Evolutionary conservation across 1,140 invertebrate genomes (phyloP).

Genomic region (Triops cancriformis): DNA sequence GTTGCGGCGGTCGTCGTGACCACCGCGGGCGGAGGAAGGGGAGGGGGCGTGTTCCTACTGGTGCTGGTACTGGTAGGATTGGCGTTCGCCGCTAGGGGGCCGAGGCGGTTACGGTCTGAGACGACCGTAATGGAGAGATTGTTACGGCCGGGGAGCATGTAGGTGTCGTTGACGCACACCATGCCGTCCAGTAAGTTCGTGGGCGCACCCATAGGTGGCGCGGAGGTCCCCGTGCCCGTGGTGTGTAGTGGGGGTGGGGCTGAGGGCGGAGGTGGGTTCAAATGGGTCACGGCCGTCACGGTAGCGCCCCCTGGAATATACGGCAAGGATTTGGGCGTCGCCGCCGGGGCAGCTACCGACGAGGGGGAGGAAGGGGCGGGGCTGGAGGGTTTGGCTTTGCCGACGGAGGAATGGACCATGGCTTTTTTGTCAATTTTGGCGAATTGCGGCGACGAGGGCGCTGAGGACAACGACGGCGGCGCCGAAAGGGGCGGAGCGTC

Average conservation of each 20-base stretch:
- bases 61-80: background rate
- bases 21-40: too few relatives aligned
- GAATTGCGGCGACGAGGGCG: conserved; percentile 19
- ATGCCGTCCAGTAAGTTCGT: conserved; percentile 24
- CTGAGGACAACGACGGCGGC: conserved; percentile 16
- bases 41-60: background rate
- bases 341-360: background rate
- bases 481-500: conserved; percentile 31
- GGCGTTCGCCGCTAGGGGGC: background rate
- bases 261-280: background rate
- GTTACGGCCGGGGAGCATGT: conserved; percentile 26
- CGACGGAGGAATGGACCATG: background rate
- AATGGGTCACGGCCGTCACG: conserved; percentile 16
- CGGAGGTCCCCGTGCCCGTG: background rate
- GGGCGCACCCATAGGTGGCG: conserved; percentile 10
- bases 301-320: conserved; percentile 22
- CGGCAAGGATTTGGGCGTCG: conserved; percentile 25
- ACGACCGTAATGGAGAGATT: conserved; percentile 27
- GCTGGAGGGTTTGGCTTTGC: background rate
- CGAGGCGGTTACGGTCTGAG: conserved; percentile 16
- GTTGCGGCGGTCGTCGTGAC: background rate
- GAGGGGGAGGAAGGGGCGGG: background rate
- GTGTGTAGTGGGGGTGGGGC: background rate
- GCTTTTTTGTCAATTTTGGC: background rate
- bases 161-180: conserved; percentile 28